Base-by-base conservation (phyloP, 2,888 invertebrate genomes). In the Baccha elongata region DNA sequence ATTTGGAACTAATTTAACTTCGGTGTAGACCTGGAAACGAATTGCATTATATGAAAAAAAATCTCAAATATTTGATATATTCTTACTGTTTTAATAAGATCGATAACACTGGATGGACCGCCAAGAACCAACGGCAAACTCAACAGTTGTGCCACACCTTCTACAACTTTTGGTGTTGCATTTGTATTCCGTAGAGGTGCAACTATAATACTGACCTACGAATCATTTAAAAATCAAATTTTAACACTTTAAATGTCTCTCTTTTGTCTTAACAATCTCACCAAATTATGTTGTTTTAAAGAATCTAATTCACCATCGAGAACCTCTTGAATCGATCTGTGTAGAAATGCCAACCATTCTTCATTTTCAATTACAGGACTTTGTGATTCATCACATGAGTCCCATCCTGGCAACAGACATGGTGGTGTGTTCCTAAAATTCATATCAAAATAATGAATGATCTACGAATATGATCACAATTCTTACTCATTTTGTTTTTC, bases 261-360 rank as follows among this genome's bases (percentile, higher is more conserved):
- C 13, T 50, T 26, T 26, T 37, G 40, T 58, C 13, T 3, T 44
- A 23, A 10, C 0, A 7, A 37, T 21, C 91, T 87, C 86, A 94
- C 93, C 90, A 94, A 92, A 90, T 94, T 94, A 10, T 94, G 91
- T 88, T 96, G 95, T 17, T 94, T 93, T 3, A 96, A 91, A 2
- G 95, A 95, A 86, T 94, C 94, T 13, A 95, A 92, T 89, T 96
- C 96, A 0, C 96, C 96, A 69, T 94, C 94, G 91, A 96, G 93
- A 11, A 96, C 93, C 91, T 97, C 97, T 88, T 94, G 94, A 89
- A 96, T 95, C 13, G 95, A 95, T 10, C 94, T 93, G 87, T 95
- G 94, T 0, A 97, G 90, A 89, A 97, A 97, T 0, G 95, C 96
- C 84, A 96, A 92, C 97, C 96, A 97, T 90, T 97, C 97, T 84